Conservation (phyloP, 2,797 vertebrate species). For the Xenopus petersii region DNA sequence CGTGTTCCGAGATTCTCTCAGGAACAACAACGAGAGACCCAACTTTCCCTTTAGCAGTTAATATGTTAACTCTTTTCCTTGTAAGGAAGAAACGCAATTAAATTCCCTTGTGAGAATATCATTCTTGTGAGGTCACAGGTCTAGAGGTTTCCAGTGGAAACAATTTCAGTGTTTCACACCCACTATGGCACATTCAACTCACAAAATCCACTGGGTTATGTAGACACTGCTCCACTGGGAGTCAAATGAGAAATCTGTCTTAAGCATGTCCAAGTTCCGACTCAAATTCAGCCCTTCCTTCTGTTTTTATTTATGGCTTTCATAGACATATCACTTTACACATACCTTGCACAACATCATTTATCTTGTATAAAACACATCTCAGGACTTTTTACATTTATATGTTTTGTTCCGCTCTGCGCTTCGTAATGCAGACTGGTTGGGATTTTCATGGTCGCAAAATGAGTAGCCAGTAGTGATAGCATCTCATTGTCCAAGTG, state of each 20-base stretch:
- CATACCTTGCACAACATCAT: background rate
- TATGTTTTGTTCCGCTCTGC: too few relatives aligned
- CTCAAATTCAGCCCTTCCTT: background rate
- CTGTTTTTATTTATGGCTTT: constrained; percentile 16
- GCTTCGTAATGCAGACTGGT: too few relatives aligned
- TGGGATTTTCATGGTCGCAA: too few relatives aligned
- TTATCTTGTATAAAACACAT: background rate
- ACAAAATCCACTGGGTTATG: constrained; percentile 4
- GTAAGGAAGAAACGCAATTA: background rate
- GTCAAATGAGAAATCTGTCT: background rate
- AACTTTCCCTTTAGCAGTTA: background rate
- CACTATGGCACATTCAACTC: background rate
- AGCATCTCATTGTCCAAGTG: too few relatives aligned
- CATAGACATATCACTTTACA: background rate
- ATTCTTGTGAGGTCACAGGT: constrained; percentile 16
- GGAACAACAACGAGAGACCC: background rate
- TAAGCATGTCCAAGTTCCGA: background rate
- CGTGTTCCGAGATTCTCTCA: background rate
- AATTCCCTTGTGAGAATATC: constrained; percentile 6
- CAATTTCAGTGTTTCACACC: constrained; percentile 8
- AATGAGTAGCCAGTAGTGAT: too few relatives aligned
- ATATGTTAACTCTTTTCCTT: constrained; percentile 11
- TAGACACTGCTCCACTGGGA: constrained; percentile 1
- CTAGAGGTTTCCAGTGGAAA: constrained; percentile 13
- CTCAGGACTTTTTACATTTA: too few relatives aligned